Evolutionary conservation across 2,113 vertebrate species (phyloP), one percentile per base, ranked within the genome.

Genomic region (Lampris incognitus): DNA sequence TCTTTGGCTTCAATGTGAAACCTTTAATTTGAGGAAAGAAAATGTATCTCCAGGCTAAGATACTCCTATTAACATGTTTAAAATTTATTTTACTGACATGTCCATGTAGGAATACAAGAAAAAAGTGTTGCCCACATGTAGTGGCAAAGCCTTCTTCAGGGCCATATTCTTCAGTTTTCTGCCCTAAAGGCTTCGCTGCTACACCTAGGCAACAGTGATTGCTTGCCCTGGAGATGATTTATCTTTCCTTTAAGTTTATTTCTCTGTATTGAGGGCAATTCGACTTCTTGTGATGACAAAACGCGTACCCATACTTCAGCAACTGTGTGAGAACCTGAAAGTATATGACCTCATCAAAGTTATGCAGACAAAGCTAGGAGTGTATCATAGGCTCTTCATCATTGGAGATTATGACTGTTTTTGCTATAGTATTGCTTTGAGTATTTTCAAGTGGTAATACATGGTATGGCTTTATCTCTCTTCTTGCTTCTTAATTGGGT

Each of bases 301-400:
- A 63, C 38, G 44, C 39, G 63, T n/a, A 41, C 57, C 59, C 10
- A 72, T 72, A 59, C 70, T 73, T 49, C 39, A 54, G 55, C 58
- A 73, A 24, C 37, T 73, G 52, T 38, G 37, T 54, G 51, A 68
- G 51, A 51, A 38, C 50, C 51, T 68, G 10, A 24, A 68, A 9
- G 38, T 68, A 9, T 54, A 55, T 13, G 10, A 55, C 49, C 40
- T 68, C 9, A 52, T 68, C 10, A 49, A 24, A 24, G 24, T 24
- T 24, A 24, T 24, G 24, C 24, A 24, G 24, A 24, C 24, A 24
- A 24, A 24, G 24, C 24, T 24, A 24, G 24, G 24, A 24, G 24
- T 24, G 24, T 24, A 24, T 24, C 24, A 24, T 24, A 24, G 24
- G 24, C 24, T 24, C 24, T 24, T 24, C 24, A 24, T 24, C 24